These are phyloP conservation scores for Macrosoma leucophasiata DNA, from an alignment of 2,888 invertebrate species.

Conservation along the genomic window DNA sequence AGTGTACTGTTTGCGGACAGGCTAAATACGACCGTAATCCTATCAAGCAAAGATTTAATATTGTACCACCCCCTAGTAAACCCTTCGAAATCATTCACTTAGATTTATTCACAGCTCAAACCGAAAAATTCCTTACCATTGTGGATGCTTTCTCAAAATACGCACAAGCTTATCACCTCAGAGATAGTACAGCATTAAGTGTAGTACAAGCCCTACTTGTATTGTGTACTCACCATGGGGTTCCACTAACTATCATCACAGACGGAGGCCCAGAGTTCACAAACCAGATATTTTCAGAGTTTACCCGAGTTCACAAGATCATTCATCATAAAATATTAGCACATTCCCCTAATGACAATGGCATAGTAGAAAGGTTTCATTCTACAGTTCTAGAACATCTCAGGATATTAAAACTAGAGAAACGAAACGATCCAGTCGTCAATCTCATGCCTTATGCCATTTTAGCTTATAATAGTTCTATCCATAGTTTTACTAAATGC, in stretches of 20 bases:
- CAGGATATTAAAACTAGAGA: constrained; percentile 11
- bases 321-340: too few relatives aligned
- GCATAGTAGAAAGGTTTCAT: constrained; percentile 19
- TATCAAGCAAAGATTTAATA: too few relatives aligned
- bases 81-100: constrained; percentile 8
- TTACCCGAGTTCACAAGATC: constrained; percentile 17
- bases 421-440: constrained; percentile 4
- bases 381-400: too few relatives aligned
- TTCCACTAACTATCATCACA: constrained; percentile 11
- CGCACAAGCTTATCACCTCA: constrained; percentile 12
- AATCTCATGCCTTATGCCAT: constrained; percentile 11
- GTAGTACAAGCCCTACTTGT: constrained; percentile 12
- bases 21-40: too few relatives aligned
- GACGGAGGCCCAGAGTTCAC: constrained; percentile 12
- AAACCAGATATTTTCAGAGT: constrained; percentile 23
- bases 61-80: constrained; percentile 6
- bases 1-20: too few relatives aligned
- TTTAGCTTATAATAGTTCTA: constrained; percentile 26
- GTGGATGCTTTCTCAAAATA: constrained; percentile 14
- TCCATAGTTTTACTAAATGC: constrained; percentile 26
- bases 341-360: constrained; percentile 13
- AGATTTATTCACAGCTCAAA: constrained; percentile 9
- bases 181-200: constrained; percentile 17
- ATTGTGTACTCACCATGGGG: constrained; percentile 15
- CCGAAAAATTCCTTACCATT: constrained; percentile 12